Conservation (phyloP, 2,797 vertebrate genomes). For the Periophthalmus magnuspinnatus region DNA sequence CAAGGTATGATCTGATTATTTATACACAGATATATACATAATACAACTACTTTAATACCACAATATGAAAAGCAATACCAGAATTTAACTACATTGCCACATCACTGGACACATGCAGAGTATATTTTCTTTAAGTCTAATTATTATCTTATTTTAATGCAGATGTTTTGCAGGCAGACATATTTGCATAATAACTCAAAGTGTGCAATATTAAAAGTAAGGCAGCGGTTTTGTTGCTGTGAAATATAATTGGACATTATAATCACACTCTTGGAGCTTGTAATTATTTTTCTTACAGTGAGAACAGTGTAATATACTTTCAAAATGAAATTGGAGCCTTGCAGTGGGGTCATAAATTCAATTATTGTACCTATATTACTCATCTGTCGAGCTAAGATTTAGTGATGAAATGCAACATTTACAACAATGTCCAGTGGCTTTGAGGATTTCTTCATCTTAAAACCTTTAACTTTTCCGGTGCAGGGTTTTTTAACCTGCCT, state of each 20-base stretch:
- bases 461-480: too few relatives aligned
- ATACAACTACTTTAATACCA: background rate
- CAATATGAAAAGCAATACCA: background rate
- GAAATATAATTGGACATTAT: background rate
- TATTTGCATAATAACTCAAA: background rate
- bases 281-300: background rate
- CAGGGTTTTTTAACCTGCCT: too few relatives aligned
- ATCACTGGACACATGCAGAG: background rate
- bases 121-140: background rate
- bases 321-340: too few relatives aligned
- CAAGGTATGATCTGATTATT: slow-evolving; percentile 37
- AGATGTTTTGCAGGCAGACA: background rate
- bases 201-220: background rate
- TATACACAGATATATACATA: background rate
- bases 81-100: background rate
- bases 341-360: too few relatives aligned
- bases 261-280: background rate
- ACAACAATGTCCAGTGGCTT: background rate
- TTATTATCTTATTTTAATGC: background rate
- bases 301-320: too few relatives aligned
- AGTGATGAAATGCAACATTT: background rate
- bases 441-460: background rate
- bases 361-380: too few relatives aligned
- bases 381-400: background rate
- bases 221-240: background rate